Evolutionary conservation across 2,888 invertebrate genomes (phyloP).

Genomic region (Eupeodes luniger): DNA sequence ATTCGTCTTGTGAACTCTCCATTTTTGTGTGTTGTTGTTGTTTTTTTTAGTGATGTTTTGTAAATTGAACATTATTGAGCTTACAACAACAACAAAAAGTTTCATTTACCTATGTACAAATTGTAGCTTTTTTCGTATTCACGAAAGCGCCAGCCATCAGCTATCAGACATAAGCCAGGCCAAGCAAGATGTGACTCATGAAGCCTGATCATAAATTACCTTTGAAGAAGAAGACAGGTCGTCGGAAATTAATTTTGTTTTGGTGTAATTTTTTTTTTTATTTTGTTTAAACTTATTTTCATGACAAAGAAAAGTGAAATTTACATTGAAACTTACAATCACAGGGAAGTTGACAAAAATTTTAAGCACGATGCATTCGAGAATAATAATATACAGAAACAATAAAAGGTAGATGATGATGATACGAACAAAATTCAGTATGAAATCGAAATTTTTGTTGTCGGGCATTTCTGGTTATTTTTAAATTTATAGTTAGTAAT

Average conservation of each 20-base stretch:
- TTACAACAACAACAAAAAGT: slow-evolving; percentile 9
- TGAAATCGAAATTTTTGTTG: slow-evolving; percentile 50
- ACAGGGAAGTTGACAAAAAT: slow-evolving; percentile 23
- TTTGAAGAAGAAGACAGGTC: slow-evolving; percentile 45
- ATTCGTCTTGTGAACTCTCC: slow-evolving; percentile 58
- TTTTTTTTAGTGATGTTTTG: slow-evolving; percentile 13
- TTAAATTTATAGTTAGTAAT: slow-evolving; percentile 19
- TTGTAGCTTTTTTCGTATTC: slow-evolving; percentile 27
- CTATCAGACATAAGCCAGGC: too few relatives aligned
- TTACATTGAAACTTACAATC: slow-evolving; percentile 5
- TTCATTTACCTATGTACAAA: slow-evolving; percentile 34
- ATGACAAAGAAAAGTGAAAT: slow-evolving; percentile 73
- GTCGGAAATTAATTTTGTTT: slow-evolving; percentile 53
- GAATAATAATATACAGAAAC: background rate
- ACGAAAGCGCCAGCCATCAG: slow-evolving; percentile 29
- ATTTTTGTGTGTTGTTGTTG: slow-evolving; percentile 24
- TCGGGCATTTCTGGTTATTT: slow-evolving; percentile 56
- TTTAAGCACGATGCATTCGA: background rate
- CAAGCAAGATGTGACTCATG: slow-evolving; percentile 59
- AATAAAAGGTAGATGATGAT: background rate
- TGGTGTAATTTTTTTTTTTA: slow-evolving; percentile 4
- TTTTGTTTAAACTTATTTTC: slow-evolving; percentile 36
- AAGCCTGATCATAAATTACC: slow-evolving; percentile 56
- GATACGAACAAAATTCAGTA: slow-evolving; percentile 9
- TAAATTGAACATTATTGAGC: slow-evolving; percentile 40